Percentiles rank a stretch among this genome's conserved stretches.
Evolutionary conservation across 2,888 invertebrate species (phyloP).

Genomic region (Drosophila paranaensis): DNA sequence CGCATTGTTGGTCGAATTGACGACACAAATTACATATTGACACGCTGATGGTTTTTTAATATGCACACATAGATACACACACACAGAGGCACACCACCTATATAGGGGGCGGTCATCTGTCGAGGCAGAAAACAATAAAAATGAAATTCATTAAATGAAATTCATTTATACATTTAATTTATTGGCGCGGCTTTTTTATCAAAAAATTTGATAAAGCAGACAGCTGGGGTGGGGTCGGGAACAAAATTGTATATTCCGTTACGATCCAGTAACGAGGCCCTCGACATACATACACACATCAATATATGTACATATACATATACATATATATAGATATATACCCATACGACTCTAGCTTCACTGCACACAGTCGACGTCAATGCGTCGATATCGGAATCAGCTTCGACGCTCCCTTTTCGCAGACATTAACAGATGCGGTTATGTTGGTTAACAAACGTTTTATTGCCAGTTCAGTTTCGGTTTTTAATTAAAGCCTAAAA

Average conservation of each 20-base stretch:
- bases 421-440: slow-evolving; percentile 77
- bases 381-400: slow-evolving; percentile 21
- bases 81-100: slow-evolving; percentile 12
- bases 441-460: slow-evolving; percentile 80
- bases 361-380: slow-evolving; percentile 59
- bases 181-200: slow-evolving; percentile 79
- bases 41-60: slow-evolving; percentile 82
- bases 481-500: slow-evolving; percentile 76
- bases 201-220: slow-evolving; percentile 79
- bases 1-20: slow-evolving; percentile 45
- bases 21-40: slow-evolving; percentile 82
- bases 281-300: too few relatives aligned
- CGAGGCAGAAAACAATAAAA: slow-evolving; percentile 69
- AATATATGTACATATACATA: too few relatives aligned
- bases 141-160: slow-evolving; percentile 77
- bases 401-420: slow-evolving; percentile 55
- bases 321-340: not conserved
- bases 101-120: slow-evolving; percentile 54
- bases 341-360: slow-evolving; percentile 62
- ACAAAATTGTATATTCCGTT: slow-evolving; percentile 22
- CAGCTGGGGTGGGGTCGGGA: slow-evolving; percentile 36
- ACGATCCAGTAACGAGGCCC: slow-evolving; percentile 22
- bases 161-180: slow-evolving; percentile 79
- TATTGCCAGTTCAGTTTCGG: slow-evolving; percentile 77
- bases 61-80: slow-evolving; percentile 62